These are phyloP conservation scores for Cottus gobio DNA, from an alignment of 2,113 vertebrate genomes.

Conservation along the genomic window DNA sequence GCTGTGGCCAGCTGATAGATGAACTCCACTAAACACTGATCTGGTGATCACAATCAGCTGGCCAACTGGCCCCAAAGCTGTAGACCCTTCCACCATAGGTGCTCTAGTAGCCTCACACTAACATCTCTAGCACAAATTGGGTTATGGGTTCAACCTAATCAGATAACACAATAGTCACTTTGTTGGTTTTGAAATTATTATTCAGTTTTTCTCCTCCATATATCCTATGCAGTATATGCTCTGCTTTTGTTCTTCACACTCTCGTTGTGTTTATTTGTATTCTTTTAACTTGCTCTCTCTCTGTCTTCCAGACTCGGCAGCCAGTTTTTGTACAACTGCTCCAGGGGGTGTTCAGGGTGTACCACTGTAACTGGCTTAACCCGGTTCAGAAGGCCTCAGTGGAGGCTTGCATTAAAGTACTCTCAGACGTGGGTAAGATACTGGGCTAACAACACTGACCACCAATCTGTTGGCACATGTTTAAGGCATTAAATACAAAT, in stretches of 20 bases:
- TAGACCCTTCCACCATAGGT: slow-evolving; percentile 11
- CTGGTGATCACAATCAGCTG: slow-evolving; percentile 26
- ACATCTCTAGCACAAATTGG: slow-evolving; percentile 6
- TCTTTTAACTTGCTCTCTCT: not conserved
- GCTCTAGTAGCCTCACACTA: slow-evolving; percentile 13
- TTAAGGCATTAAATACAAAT: not conserved
- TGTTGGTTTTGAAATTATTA: not conserved
- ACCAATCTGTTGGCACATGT: too few relatives aligned
- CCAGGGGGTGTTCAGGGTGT: slow-evolving; percentile 96
- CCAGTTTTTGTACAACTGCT: slow-evolving; percentile 97
- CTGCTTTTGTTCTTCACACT: not conserved
- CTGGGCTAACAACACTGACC: too few relatives aligned
- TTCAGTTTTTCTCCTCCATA: not conserved
- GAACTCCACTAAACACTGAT: slow-evolving; percentile 25
- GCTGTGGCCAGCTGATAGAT: slow-evolving; percentile 69
- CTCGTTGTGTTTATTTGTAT: not conserved
- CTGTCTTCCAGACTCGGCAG: slow-evolving; percentile 91
- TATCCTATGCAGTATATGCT: not conserved
- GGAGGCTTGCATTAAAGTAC: slow-evolving; percentile 96
- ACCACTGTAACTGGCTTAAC: slow-evolving; percentile 96
- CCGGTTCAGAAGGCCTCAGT: slow-evolving; percentile 96
- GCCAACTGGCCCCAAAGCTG: slow-evolving; percentile 24
- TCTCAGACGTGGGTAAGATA: slow-evolving; percentile 97
- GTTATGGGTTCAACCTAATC: slow-evolving; percentile 1
- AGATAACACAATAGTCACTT: slow-evolving; percentile 7